Percentiles rank a stretch among this genome's conserved stretches.
Evolutionary conservation across 2,797 vertebrate genomes (phyloP).

Genomic region (Tauraco hartlaubi): DNA sequence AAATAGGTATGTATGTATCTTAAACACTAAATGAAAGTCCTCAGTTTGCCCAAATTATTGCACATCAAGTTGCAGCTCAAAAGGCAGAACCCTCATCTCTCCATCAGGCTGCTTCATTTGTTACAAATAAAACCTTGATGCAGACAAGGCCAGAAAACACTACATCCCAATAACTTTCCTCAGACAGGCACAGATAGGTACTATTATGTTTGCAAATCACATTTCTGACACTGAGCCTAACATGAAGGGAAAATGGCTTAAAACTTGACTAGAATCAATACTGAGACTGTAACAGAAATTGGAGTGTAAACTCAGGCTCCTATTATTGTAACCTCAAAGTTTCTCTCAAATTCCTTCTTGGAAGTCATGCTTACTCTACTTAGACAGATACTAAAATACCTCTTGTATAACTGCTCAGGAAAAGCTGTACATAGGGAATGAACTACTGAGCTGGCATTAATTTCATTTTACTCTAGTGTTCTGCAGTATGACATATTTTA

Average conservation of each 20-base stretch:
- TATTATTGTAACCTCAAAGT: constrained; percentile 15
- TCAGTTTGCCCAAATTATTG: not conserved
- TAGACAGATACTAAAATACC: constrained; percentile 34
- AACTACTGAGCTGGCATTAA: constrained; percentile 57
- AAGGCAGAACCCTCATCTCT: not conserved
- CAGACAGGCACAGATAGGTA: not conserved
- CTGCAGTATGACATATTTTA: constrained; percentile 38
- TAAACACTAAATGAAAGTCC: not conserved
- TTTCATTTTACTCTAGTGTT: constrained; percentile 29
- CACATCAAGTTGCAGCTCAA: not conserved
- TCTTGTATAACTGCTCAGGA: constrained; percentile 19
- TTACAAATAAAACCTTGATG: not conserved
- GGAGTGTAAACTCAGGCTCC: not conserved
- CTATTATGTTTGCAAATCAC: not conserved
- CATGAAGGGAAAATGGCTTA: not conserved
- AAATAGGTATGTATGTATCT: not conserved
- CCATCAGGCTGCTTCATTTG: not conserved
- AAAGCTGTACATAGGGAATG: not conserved
- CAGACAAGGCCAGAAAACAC: not conserved
- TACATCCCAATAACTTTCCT: not conserved
- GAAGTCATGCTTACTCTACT: constrained; percentile 27
- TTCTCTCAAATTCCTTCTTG: constrained; percentile 40
- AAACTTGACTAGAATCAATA: not conserved
- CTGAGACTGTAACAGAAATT: not conserved
- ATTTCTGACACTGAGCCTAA: not conserved